Evolutionary conservation across 1,140 invertebrate species (phyloP), one percentile per base, ranked within the genome.

Genomic region (Cepaea nemoralis): DNA sequence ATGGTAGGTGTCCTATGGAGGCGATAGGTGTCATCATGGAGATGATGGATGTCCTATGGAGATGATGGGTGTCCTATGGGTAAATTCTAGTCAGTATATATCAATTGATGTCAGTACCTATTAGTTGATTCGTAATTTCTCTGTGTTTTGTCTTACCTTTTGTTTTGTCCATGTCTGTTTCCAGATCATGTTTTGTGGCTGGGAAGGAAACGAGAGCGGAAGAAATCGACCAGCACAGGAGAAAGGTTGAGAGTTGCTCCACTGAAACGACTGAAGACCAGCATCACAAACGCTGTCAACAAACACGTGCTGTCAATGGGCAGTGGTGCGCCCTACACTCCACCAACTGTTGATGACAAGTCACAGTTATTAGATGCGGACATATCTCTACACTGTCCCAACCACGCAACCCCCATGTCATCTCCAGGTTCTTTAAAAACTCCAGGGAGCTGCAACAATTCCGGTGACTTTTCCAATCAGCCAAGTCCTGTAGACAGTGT

Each of bases 221-320:
- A 39, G 37, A 80, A 73, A 59, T 71, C 78, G 14, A 14, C 59
- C 40, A 19, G 67, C n/a, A 3, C 55, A 14, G 33, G 27, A 31
- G 78, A 80, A n/a, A 48, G 27, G n/a, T 67, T 80, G 31, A 73
- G 71, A 3, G 45, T 80, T 55, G n/a, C 78, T 33, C 78, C 78
- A 27, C 31, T 73, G 24, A 80, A 80, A 39, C 71, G 27, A 73
- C 40, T 80, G 8, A 71, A 73, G 35, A 71, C 78, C 6, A 80
- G 78, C 39, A 80, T 80, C 31, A 80, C 78, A 31, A 33, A 80
- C 5, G 78, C 78, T 50, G 78, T 80, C n/a, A 80, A 73, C 22
- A 70, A 73, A 48, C 78, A 80, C 59, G 78, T 69, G 55, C 8
- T 73, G 40, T 48, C 59, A 2, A 31, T 63, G 59, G 59, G 59